Conservation (phyloP, 2,888 invertebrate genomes). For the Agapostemon virescens region DNA sequence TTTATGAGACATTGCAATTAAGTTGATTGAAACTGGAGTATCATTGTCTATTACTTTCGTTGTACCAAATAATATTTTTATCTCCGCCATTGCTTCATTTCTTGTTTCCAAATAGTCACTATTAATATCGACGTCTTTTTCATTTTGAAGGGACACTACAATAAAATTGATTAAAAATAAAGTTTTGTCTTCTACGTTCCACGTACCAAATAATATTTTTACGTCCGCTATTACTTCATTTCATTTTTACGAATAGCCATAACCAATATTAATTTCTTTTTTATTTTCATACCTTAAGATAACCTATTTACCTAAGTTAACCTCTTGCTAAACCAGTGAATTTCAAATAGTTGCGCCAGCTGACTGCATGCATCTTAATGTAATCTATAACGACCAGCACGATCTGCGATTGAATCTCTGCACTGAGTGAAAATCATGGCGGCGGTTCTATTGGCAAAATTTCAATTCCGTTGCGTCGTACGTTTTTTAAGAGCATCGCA, state of each 20-base stretch:
- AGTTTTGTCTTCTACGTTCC: too few relatives aligned
- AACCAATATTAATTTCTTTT: too few relatives aligned
- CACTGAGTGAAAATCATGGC: slow-evolving; percentile 72
- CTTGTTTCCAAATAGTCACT: too few relatives aligned
- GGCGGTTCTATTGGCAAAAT: slow-evolving; percentile 73
- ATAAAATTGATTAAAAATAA: background rate
- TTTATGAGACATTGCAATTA: background rate
- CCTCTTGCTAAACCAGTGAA: background rate
- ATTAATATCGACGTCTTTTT: too few relatives aligned
- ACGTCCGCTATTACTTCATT: too few relatives aligned
- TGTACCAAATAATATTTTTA: background rate
- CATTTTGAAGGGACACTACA: background rate
- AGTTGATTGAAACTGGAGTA: background rate
- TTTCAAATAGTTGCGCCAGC: slow-evolving; percentile 37
- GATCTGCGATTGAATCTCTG: slow-evolving; percentile 49
- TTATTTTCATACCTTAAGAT: too few relatives aligned
- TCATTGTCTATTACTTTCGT: background rate
- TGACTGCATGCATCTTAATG: background rate
- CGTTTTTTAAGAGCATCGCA: too few relatives aligned
- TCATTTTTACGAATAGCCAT: too few relatives aligned
- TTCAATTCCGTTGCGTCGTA: slow-evolving; percentile 71
- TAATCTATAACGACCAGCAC: slow-evolving; percentile 26
- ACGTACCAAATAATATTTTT: too few relatives aligned
- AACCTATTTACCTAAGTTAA: too few relatives aligned
- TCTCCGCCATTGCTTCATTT: too few relatives aligned